phyloP scores from a whole-genome alignment of 2,888 invertebrate genomes.

The Eupithecia centaureata region DNA sequence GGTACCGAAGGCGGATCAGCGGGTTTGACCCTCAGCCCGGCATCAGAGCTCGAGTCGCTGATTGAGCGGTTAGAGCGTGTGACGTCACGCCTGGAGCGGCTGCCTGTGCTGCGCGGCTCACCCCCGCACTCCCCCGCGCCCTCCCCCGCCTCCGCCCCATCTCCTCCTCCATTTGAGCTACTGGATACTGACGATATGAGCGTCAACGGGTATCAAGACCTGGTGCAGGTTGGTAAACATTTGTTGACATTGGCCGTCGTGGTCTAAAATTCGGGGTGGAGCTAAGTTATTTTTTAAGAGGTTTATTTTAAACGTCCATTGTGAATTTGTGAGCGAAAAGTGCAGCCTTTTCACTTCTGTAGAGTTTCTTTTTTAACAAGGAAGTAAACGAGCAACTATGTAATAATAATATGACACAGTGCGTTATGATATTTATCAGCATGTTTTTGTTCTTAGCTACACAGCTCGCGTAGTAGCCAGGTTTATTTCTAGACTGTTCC shows the following conservation, averaged over 20 bases:
- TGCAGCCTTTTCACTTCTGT: not conserved
- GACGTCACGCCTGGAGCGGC: constrained; percentile 87
- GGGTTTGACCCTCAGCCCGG: constrained; percentile 69
- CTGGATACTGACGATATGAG: constrained; percentile 85
- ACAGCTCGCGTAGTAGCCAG: not conserved
- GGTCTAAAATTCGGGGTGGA: not conserved
- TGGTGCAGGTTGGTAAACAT: constrained; percentile 78
- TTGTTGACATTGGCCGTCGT: not conserved
- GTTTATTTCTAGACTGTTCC: not conserved
- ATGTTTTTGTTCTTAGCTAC: not conserved
- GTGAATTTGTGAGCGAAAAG: not conserved
- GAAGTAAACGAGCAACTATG: not conserved
- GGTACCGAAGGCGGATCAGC: constrained; percentile 79
- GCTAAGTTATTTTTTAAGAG: not conserved
- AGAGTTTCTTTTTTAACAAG: not conserved
- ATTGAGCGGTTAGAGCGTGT: constrained; percentile 90
- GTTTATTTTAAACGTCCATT: not conserved
- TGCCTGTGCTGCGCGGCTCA: constrained; percentile 66
- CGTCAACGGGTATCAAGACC: constrained; percentile 89
- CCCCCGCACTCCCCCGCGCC: constrained; percentile 64
- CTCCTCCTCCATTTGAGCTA: constrained; percentile 54
- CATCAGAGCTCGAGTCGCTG: constrained; percentile 86
- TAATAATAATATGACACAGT: too few relatives aligned
- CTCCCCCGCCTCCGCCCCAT: constrained; percentile 55
- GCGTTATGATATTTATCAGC: too few relatives aligned